phyloP scores from a whole-genome alignment of 1,140 invertebrate species.

The Drosophila mojavensis region DNA sequence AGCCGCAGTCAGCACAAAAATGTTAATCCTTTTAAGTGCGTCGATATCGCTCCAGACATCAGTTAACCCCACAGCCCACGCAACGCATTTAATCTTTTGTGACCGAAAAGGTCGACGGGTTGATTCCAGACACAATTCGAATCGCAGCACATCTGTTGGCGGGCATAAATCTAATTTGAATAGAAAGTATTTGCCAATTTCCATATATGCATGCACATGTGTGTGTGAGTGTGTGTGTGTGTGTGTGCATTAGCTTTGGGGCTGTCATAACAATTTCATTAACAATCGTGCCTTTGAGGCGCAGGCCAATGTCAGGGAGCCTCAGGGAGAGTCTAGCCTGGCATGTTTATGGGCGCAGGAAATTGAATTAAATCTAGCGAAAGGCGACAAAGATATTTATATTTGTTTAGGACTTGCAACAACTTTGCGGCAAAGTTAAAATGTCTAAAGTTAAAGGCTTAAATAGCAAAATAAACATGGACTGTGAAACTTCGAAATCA shows the following conservation, averaged over 20 bases:
- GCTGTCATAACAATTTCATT: slow-evolving; percentile 78
- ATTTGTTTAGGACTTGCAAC: slow-evolving; percentile 19
- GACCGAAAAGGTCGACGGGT: slow-evolving; percentile 43
- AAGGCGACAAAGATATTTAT: slow-evolving; percentile 37
- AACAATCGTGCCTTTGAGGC: slow-evolving; percentile 50
- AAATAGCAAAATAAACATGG: too few species aligned
- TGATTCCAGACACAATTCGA: slow-evolving; percentile 44
- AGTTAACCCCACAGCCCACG: slow-evolving; percentile 17
- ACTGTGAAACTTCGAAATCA: too few species aligned
- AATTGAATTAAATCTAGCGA: slow-evolving; percentile 67
- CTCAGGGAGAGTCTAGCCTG: slow-evolving; percentile 42
- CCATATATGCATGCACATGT: background rate
- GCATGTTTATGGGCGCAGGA: slow-evolving; percentile 66
- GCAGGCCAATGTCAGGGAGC: background rate
- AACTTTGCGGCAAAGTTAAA: background rate
- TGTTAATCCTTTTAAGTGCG: slow-evolving; percentile 78
- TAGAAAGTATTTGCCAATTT: slow-evolving; percentile 43
- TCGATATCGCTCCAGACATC: slow-evolving; percentile 50
- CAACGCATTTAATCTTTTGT: slow-evolving; percentile 72
- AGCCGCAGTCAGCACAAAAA: slow-evolving; percentile 64
- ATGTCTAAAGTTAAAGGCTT: background rate
- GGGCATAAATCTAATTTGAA: slow-evolving; percentile 70
- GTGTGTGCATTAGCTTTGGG: slow-evolving; percentile 41
- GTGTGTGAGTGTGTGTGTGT: background rate
- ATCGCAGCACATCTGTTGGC: slow-evolving; percentile 59